phyloP scores from a whole-genome alignment of 2,888 invertebrate species.

The Orthosia gracilis region DNA sequence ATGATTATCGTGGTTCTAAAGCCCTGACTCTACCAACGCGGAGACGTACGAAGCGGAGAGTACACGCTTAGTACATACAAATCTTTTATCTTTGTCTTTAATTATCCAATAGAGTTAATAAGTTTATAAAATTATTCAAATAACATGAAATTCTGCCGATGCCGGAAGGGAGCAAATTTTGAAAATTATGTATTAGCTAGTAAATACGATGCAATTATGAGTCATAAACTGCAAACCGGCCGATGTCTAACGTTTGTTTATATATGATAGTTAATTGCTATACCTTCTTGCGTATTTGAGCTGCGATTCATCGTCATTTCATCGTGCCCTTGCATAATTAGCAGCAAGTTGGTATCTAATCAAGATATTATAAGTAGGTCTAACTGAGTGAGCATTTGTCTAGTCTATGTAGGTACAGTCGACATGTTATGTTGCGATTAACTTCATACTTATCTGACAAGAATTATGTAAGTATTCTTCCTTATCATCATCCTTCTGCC shows the following conservation, averaged over 20 bases:
- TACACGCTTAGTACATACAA: too few relatives aligned
- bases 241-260: constrained; percentile 8
- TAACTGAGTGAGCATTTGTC: constrained; percentile 2
- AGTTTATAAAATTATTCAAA: constrained; percentile 11
- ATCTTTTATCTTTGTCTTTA: too few relatives aligned
- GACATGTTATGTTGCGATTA: not conserved
- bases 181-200: constrained; percentile 1
- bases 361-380: not conserved
- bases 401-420: not conserved
- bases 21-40: too few relatives aligned
- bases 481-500: too few relatives aligned
- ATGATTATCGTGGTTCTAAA: too few relatives aligned
- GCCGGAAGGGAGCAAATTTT: constrained; percentile 24
- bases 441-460: not conserved
- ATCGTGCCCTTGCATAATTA: constrained; percentile 22
- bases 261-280: constrained; percentile 23
- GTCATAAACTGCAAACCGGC: constrained; percentile 39
- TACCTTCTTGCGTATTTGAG: constrained; percentile 26
- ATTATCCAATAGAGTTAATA: too few relatives aligned
- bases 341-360: not conserved
- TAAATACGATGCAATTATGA: constrained; percentile 41
- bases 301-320: constrained; percentile 4
- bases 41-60: too few relatives aligned
- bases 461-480: too few relatives aligned
- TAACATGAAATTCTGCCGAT: constrained; percentile 13